phyloP scores from a whole-genome alignment of 1,140 invertebrate species.

The Alviniconcha marisindica region DNA sequence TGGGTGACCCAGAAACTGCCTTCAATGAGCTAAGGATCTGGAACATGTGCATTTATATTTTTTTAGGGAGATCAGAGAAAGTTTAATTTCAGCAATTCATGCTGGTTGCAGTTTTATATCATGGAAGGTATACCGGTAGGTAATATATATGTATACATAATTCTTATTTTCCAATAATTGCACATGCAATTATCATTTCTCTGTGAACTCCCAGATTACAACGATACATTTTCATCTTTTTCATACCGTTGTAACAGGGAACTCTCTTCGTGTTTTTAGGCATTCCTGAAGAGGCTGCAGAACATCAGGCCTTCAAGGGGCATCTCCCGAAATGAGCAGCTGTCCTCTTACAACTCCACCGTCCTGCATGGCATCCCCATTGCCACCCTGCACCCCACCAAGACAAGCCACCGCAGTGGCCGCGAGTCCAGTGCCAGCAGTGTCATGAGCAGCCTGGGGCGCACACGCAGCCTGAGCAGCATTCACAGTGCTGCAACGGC shows the following conservation, averaged over 20 bases:
- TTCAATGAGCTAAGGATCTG: no score
- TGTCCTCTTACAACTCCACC: conserved; percentile 60
- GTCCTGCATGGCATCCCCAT: conserved; percentile 62
- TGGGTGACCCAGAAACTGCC: no score
- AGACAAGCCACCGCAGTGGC: neutral
- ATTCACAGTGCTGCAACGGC: conserved; percentile 46
- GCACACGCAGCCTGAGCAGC: conserved; percentile 45
- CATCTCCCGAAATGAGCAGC: conserved; percentile 60
- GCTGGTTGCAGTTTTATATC: no score
- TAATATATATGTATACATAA: no score
- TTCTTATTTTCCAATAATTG: no score
- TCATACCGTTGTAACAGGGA: no score
- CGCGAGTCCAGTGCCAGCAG: conserved; percentile 39
- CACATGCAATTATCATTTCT: no score
- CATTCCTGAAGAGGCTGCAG: conserved; percentile 69
- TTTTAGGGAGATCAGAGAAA: no score
- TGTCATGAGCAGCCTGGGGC: conserved; percentile 33
- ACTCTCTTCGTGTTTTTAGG: conserved; percentile 61
- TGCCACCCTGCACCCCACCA: conserved; percentile 45
- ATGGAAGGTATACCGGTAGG: no score
- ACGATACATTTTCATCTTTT: no score
- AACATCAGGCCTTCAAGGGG: conserved; percentile 60
- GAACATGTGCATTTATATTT: no score
- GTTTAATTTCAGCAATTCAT: no score
- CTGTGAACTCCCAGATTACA: neutral